Base-by-base conservation (phyloP, 2,797 vertebrate species). In the Parauchenoglanis punctatus region DNA sequence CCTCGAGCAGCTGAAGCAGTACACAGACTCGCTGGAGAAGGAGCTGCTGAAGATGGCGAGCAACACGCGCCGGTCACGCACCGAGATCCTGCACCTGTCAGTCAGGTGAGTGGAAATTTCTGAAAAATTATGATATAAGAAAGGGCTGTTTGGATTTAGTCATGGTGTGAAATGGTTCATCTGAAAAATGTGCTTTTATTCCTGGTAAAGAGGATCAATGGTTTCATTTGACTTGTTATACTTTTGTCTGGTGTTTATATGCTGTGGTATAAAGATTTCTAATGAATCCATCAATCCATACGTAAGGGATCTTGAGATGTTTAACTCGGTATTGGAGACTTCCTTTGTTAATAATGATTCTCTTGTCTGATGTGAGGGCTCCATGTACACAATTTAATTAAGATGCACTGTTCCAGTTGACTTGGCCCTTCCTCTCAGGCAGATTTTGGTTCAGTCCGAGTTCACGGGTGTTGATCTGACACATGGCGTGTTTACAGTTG, bases 21-120 rank as follows among this genome's bases (percentile, higher is more conserved):
- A 96, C 91, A 96, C 94, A 0, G 96, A 96, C 86, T 96, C 94
- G 4, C 78, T 97, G 87, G 96, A 98, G 89, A 96, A 97, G 88
- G 96, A 97, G 90, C 96, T 97, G 72, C 90, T 96, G 91, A 96
- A 91, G 92, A 94, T 97, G 95, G 95, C 96, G 18, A 93, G 96
- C 28, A 96, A 96, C 90, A 91, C 98, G 93, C 96, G 97, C 88
- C 95, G 95, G 91, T 94, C 96, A 31, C 96, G 95, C 85, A 97
- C 97, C 0, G 96, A 98, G 88, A 96, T 97, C 83, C 91, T 98
- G 82, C 95, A 96, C 92, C 92, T 98, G 81, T 96, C 96, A 78
- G 93, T 95, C 93, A 98, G 97, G 98, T 99, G 91, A 94, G 94
- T 70, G 25, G 10, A 59, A n/a, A 59, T 40, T 10, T 25, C 44